Evolutionary conservation across 2,113 vertebrate genomes (phyloP), one percentile per base, ranked within the genome.

Genomic region (Mixornis gularis): DNA sequence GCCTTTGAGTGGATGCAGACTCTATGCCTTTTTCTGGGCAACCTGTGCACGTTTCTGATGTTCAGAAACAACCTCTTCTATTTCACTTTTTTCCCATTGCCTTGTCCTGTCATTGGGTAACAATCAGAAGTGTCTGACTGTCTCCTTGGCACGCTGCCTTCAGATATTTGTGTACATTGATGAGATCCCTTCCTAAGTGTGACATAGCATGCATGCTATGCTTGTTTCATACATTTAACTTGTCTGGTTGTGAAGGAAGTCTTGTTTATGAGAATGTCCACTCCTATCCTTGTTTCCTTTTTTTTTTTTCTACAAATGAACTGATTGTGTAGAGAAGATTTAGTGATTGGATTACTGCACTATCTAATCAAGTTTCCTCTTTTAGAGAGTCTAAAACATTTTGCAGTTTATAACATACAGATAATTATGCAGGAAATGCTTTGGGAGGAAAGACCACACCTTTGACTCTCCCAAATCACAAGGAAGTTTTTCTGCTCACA

Each of bases 121-220:
- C 6, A 4, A 19, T 26, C 8, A 9, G 10, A 73, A 40, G 18
- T 1, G 8, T 25, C 38, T 81, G 29, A 11, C 6, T 11, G 4
- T 27, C 15, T 38, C 11, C 24, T 60, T 76, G 48, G 16, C 27
- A 30, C 10, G 0, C 13, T 84, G 27, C 24, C 12, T 38, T 48
- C 25, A 48, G 22, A 2, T 79, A 19, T 79, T 53, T 56, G 20
- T 56, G 14, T 12, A 19, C 30, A 9, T 3, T 43, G 32, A 17
- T 49, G 44, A 41, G 17, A 25, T 53, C 5, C 15, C 2, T 71
- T 26, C 13, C 14, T 48, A 1, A 6, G 12, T 41, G 12, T 51
- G 29, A 18, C 2, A 6, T 14, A 17, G 15, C 4, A 0, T 4
- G 12, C 8, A 5, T 63, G 18, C 8, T 72, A 29, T 24, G 22